Evolutionary conservation across 1,140 invertebrate species (phyloP).

Genomic region (Drosophila paulistorum): DNA sequence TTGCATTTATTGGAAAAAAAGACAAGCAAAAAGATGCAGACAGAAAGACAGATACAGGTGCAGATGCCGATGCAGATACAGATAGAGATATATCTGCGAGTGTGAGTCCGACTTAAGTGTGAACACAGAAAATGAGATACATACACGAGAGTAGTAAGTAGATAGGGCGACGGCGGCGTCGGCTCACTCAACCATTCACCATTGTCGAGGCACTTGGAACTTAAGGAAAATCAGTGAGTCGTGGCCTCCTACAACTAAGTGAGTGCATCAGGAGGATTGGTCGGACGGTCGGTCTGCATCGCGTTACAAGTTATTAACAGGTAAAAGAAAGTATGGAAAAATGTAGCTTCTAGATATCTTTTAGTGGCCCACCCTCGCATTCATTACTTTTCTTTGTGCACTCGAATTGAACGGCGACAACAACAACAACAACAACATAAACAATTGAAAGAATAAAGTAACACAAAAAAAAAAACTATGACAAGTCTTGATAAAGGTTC

Average conservation of each 20-base stretch:
- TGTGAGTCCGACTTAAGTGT: constrained; percentile 17
- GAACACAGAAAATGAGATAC: constrained; percentile 23
- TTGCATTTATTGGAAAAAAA: constrained; percentile 51
- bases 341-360: constrained; percentile 1
- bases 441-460: constrained; percentile 12
- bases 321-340: constrained; percentile 48
- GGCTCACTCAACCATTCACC: constrained; percentile 68
- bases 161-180: constrained; percentile 6
- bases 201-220: constrained; percentile 48
- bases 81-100: constrained; percentile 21
- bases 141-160: neutral
- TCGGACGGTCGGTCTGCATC: constrained; percentile 43
- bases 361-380: neutral
- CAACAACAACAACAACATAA: constrained; percentile 17
- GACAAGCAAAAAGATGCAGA: constrained; percentile 6
- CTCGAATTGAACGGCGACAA: constrained; percentile 72
- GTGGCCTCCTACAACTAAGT: constrained; percentile 1
- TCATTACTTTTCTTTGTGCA: constrained; percentile 75
- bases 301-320: constrained; percentile 63
- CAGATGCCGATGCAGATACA: constrained; percentile 22
- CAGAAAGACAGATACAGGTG: constrained; percentile 11
- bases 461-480: constrained; percentile 40
- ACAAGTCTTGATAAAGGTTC: constrained; percentile 66
- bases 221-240: constrained; percentile 44
- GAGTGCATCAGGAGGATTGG: constrained; percentile 19